Percentiles rank a stretch among this genome's conserved stretches.
Evolutionary conservation across 2,113 vertebrate species (phyloP).

Genomic region (Pluvianellus socialis): DNA sequence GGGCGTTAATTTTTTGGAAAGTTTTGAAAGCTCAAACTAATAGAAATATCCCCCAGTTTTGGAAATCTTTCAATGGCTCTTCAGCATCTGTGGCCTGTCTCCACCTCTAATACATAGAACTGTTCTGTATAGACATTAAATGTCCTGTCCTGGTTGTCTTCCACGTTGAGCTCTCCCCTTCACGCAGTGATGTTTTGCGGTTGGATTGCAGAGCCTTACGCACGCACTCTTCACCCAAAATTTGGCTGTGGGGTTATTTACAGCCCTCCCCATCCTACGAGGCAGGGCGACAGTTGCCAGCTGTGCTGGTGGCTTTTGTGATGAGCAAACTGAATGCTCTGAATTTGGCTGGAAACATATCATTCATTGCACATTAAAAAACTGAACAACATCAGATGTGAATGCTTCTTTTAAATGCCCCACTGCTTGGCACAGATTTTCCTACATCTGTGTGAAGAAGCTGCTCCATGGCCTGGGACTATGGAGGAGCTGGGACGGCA

Average conservation of each 20-base stretch:
- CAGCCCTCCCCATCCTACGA: background rate
- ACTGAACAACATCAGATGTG: background rate
- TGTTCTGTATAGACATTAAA: background rate
- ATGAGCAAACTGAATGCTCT: background rate
- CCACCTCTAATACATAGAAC: background rate
- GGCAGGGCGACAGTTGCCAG: background rate
- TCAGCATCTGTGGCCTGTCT: background rate
- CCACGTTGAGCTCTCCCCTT: background rate
- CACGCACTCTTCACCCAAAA: background rate
- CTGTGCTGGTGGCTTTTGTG: conserved; percentile 21
- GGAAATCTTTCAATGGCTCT: background rate
- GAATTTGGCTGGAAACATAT: background rate
- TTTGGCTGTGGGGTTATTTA: background rate
- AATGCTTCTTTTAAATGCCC: background rate
- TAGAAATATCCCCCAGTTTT: background rate
- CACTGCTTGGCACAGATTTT: background rate
- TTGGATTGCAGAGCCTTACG: background rate
- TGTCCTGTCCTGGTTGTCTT: background rate
- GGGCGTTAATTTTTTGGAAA: background rate
- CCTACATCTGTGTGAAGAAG: background rate
- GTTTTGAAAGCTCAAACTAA: background rate
- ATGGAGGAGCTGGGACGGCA: background rate
- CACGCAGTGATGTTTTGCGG: background rate
- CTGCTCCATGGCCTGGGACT: accelerated
- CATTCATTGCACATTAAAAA: background rate